A percentile compares a stretch with the other conserved stretches of the same genome.
Conservation (phyloP, 2,113 vertebrate genomes). For the Tychaedon coryphoeus region DNA sequence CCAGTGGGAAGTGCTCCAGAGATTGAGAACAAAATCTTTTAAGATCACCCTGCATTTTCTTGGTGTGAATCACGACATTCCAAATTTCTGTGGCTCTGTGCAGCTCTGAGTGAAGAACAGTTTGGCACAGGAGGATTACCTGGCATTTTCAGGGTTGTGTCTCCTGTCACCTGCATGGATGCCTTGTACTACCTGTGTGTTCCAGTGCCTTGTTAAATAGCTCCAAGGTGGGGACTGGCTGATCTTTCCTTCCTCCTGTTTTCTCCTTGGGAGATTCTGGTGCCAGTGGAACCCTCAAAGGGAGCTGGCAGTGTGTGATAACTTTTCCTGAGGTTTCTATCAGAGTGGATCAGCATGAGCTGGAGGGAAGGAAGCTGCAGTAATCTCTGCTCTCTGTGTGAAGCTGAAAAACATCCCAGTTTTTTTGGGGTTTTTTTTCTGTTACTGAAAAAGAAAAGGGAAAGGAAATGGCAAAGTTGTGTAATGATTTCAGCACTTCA, state of each 20-base stretch:
- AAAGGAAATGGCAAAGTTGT: background rate
- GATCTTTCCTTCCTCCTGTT: background rate
- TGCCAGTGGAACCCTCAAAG: background rate
- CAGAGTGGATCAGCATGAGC: background rate
- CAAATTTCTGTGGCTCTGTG: background rate
- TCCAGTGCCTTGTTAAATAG: background rate
- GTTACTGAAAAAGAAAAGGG: background rate
- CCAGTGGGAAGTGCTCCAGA: conserved; percentile 22
- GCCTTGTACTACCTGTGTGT: background rate
- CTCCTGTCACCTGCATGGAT: background rate
- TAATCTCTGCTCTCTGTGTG: background rate
- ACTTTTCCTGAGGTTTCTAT: background rate
- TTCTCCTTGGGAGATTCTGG: background rate
- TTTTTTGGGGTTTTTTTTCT: background rate
- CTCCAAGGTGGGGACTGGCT: background rate
- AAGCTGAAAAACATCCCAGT: background rate
- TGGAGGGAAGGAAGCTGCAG: background rate
- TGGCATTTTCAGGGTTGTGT: background rate
- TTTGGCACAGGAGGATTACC: background rate
- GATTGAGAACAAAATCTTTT: background rate
- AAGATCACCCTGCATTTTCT: background rate
- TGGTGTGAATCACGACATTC: background rate
- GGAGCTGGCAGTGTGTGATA: background rate
- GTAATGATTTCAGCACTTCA: background rate
- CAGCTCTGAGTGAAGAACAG: background rate